Evolutionary conservation across 2,797 vertebrate species (phyloP), one percentile per base, ranked within the genome.

Genomic region (Pseudocheirus occidentalis): DNA sequence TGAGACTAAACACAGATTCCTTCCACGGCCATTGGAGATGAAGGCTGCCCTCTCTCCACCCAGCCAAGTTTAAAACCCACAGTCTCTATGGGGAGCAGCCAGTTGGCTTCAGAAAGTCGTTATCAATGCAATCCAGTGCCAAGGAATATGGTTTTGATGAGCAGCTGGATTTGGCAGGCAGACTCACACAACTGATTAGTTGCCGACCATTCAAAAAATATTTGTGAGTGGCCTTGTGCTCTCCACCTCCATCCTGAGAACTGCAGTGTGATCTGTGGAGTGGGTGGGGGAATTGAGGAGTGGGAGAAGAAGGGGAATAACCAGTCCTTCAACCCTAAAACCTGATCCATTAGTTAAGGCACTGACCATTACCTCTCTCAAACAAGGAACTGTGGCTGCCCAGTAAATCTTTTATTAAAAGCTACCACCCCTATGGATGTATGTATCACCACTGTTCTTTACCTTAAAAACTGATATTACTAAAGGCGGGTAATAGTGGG

Each of bases 221-320:
- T 97, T 97, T 98, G 97, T 98, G 98, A 98, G 97, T 98, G 98
- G 97, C 93, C 96, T 97, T 93, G 9, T 87, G 40, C 2, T 0
- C 58, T 96, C 87, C 0, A 0, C 50, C 11, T 7, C 93, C 59
- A 95, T 91, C 93, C 0, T 95, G 0, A 0, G 91, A 58, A 52
- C 94, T 90, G 34, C 53, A 34, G 52, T 90, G 50, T 54, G 13
- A 90, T 90, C 50, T 90, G 0, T 87, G 40, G 21, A 9, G 7
- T 27, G 3, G 40, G 40, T 0, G 7, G 40, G 40, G 7, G 40
- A 46, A 21, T 46, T 87, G 40, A 87, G 24, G 21, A 73, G 21
- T 7, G 24, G 52, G 16, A 18, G 31, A 55, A 34, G 50, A 52
- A 31, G 12, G 27, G 29, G 28, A 54, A 90, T 40, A 90, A 81